These are phyloP conservation scores for Aproaerema taeniolella DNA, from an alignment of 2,888 invertebrate genomes.

Conservation along the genomic window DNA sequence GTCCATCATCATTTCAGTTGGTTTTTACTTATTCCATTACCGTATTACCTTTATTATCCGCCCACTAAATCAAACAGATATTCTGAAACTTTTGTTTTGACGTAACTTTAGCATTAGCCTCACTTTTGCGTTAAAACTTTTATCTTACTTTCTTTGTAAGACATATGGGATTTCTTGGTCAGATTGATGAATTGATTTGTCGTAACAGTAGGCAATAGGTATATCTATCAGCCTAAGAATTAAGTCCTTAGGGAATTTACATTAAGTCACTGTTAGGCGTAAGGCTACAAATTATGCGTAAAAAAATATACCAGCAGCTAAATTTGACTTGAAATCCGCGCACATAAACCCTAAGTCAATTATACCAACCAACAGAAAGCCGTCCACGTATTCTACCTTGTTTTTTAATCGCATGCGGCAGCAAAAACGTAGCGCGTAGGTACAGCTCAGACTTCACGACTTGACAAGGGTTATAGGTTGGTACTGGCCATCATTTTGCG, in stretches of 20 bases:
- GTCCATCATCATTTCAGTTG: conserved; percentile 40
- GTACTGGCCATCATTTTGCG: conserved; percentile 54
- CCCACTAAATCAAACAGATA: conserved; percentile 41
- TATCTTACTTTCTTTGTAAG: conserved; percentile 2
- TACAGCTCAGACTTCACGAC: conserved; percentile 31
- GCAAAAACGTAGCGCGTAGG: conserved; percentile 6
- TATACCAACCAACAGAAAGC: neutral
- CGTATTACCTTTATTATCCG: conserved; percentile 41
- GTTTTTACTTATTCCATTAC: conserved; percentile 45
- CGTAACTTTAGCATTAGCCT: conserved; percentile 6
- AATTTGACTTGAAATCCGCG: neutral
- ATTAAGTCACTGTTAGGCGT: too few relatives aligned
- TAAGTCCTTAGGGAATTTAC: too few relatives aligned
- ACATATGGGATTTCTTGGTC: neutral
- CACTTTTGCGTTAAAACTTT: conserved; percentile 5
- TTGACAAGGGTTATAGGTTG: conserved; percentile 67
- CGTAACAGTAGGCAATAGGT: too few relatives aligned
- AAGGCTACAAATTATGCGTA: neutral
- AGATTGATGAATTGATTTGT: neutral
- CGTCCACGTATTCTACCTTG: neutral
- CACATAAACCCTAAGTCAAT: neutral
- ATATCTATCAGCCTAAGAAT: too few relatives aligned
- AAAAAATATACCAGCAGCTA: neutral
- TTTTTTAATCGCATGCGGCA: conserved; percentile 4
- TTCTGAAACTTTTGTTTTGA: conserved; percentile 14